phyloP scores from a whole-genome alignment of 2,113 vertebrate genomes.

The Haemorhous mexicanus region DNA sequence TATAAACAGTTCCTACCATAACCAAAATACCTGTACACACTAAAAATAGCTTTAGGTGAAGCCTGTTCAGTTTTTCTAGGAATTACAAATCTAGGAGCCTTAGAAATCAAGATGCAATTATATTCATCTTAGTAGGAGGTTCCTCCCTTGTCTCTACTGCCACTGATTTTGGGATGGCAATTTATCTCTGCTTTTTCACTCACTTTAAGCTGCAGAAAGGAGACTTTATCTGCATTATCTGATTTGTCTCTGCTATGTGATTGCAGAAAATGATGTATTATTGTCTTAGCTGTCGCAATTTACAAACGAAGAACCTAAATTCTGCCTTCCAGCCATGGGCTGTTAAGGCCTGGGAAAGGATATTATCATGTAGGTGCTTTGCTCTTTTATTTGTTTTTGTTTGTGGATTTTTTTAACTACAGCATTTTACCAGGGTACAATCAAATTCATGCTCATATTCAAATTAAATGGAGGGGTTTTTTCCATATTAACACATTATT shows the following conservation, averaged over 20 bases:
- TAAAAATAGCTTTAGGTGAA: conserved; percentile 35
- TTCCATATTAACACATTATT: background rate
- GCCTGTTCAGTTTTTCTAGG: conserved; percentile 8
- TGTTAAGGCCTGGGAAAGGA: background rate
- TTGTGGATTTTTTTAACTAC: background rate
- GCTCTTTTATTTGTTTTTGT: background rate
- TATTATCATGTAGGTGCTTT: background rate
- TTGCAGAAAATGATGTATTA: conserved; percentile 9
- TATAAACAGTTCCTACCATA: conserved; percentile 29
- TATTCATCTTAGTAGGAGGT: background rate
- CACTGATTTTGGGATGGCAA: background rate
- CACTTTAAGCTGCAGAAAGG: background rate
- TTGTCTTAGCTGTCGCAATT: conserved; percentile 16
- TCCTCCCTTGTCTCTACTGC: background rate
- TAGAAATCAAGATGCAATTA: conserved; percentile 30
- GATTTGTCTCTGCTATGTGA: conserved; percentile 3
- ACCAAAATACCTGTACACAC: conserved; percentile 33
- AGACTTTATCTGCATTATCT: conserved; percentile 32
- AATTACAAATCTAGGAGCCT: conserved; percentile 19
- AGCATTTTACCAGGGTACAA: background rate
- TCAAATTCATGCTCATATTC: background rate
- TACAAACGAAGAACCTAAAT: conserved; percentile 2
- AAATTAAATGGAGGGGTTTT: background rate
- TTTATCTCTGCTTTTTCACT: conserved; percentile 20
- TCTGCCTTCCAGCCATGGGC: background rate